A percentile compares a stretch with the other conserved stretches of the same genome.
phyloP scores from a whole-genome alignment of 2,888 invertebrate genomes.

The Mythimna impura region DNA sequence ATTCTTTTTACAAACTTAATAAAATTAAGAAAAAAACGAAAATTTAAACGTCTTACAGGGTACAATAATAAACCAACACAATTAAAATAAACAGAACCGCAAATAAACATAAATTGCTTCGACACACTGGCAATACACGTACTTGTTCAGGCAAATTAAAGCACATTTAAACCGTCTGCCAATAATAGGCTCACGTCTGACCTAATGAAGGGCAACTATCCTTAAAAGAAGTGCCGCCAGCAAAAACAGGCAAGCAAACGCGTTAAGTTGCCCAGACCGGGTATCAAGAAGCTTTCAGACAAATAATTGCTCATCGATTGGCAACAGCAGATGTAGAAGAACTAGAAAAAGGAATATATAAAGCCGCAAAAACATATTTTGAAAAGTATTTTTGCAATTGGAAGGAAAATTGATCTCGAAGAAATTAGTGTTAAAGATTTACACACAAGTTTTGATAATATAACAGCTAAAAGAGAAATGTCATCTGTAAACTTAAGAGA shows the following conservation, averaged over 20 bases:
- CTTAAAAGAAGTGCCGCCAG: slow-evolving; percentile 74
- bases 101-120: slow-evolving; percentile 37
- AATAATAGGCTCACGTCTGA: slow-evolving; percentile 67
- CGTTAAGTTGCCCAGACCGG: slow-evolving; percentile 68
- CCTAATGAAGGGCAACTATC: slow-evolving; percentile 78
- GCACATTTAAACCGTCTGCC: slow-evolving; percentile 62
- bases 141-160: slow-evolving; percentile 60
- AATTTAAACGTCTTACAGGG: not conserved
- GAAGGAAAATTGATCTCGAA: not conserved
- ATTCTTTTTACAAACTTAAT: not conserved
- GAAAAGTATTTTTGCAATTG: not conserved
- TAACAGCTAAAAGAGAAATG: too few relatives aligned
- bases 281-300: slow-evolving; percentile 71
- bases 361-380: not conserved
- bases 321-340: slow-evolving; percentile 49
- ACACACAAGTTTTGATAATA: not conserved
- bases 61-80: slow-evolving; percentile 17
- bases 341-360: slow-evolving; percentile 31
- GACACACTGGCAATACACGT: slow-evolving; percentile 35
- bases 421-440: not conserved
- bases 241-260: slow-evolving; percentile 76
- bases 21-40: not conserved
- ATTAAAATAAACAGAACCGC: slow-evolving; percentile 43
- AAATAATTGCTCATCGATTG: slow-evolving; percentile 77
- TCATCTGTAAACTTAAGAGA: too few relatives aligned